Percentiles rank a stretch among this genome's conserved stretches.
Conservation (phyloP, 2,113 vertebrate genomes). For the Xenus cinereus region DNA sequence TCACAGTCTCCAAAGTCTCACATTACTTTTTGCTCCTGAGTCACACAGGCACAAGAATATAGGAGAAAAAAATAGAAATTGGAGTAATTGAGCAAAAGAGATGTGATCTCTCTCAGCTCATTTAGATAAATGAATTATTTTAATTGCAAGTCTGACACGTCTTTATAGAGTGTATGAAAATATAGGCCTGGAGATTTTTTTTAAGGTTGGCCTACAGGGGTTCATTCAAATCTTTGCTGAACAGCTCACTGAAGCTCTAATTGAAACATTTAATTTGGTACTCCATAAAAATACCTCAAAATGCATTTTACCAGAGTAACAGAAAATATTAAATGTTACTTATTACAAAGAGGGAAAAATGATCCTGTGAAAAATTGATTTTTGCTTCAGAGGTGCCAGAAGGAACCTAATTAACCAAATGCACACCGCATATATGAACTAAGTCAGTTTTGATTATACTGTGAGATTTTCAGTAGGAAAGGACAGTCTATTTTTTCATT, state of each 20-base stretch:
- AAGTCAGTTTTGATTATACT: neutral
- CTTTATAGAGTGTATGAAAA: conserved; percentile 26
- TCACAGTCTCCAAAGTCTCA: neutral
- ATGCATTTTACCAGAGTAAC: conserved; percentile 28
- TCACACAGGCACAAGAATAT: neutral
- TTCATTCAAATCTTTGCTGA: conserved; percentile 49
- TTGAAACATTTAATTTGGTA: conserved; percentile 63
- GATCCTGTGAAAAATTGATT: conserved; percentile 34
- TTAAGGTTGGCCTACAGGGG: conserved; percentile 9
- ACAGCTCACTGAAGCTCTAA: conserved; percentile 38
- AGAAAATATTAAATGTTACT: conserved; percentile 50
- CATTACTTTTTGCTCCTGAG: neutral
- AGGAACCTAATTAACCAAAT: conserved; percentile 49
- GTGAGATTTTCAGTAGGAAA: neutral
- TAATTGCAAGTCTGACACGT: conserved; percentile 39
- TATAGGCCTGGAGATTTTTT: conserved; percentile 8
- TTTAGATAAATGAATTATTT: conserved; percentile 47
- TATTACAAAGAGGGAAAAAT: conserved; percentile 27
- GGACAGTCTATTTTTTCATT: neutral
- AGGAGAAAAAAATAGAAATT: conserved; percentile 12
- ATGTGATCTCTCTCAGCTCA: conserved; percentile 20
- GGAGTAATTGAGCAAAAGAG: conserved; percentile 51
- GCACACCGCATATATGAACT: neutral
- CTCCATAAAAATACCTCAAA: conserved; percentile 25
- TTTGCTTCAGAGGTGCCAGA: conserved; percentile 32